Evolutionary conservation across 2,113 vertebrate species (phyloP).

Genomic region (Corythornis cristatus): DNA sequence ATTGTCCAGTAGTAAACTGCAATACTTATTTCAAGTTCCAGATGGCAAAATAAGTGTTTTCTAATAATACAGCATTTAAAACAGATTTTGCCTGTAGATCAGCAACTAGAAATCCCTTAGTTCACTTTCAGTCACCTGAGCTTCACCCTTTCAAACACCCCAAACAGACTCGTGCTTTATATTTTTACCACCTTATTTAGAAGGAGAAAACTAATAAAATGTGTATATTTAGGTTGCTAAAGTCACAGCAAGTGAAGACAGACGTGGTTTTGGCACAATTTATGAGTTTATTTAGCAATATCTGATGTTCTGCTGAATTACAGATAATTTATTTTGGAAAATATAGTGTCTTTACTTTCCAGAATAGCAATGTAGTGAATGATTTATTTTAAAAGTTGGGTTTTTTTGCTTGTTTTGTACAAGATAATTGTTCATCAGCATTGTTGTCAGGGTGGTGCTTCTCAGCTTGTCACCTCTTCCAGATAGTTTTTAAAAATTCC

Average conservation of each 20-base stretch:
- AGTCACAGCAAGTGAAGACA: background rate
- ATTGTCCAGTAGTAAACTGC: conserved; percentile 4
- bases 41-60: background rate
- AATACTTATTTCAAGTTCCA: conserved; percentile 35
- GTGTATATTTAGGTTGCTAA: background rate
- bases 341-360: background rate
- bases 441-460: background rate
- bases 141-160: background rate
- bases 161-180: background rate
- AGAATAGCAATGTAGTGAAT: background rate
- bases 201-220: conserved; percentile 13
- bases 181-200: conserved; percentile 4
- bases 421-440: background rate
- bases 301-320: background rate
- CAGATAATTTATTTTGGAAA: background rate
- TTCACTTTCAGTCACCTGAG: background rate
- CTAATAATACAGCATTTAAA: background rate
- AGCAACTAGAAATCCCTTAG: background rate
- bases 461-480: background rate
- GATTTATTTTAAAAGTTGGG: background rate
- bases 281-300: background rate
- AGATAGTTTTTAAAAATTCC: background rate
- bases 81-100: background rate
- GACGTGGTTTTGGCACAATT: background rate
- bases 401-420: background rate